Conservation (phyloP, 2,888 invertebrate species). For the Cryptocephalus moraei region DNA sequence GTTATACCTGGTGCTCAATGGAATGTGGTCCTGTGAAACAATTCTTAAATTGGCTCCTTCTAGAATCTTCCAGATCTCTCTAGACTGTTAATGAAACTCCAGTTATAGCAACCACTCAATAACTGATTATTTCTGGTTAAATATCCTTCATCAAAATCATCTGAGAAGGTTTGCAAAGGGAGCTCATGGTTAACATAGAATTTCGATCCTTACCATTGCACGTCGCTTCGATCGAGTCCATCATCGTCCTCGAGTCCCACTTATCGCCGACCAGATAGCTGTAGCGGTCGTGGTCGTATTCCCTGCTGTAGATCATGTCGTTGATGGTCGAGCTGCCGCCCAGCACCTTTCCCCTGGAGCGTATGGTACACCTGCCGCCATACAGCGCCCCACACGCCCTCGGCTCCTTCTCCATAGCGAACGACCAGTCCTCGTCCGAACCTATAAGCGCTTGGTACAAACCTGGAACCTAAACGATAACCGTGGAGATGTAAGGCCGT, state of each 20-base stretch:
- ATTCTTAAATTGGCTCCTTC: no score
- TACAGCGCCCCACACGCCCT: slow-evolving; percentile 21
- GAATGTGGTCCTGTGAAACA: no score
- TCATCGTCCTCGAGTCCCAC: neutral
- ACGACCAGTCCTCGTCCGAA: slow-evolving; percentile 28
- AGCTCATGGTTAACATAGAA: no score
- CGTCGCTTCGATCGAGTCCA: slow-evolving; percentile 12
- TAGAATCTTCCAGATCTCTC: no score
- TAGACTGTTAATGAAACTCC: no score
- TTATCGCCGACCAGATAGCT: neutral
- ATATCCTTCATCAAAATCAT: no score
- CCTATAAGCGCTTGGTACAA: slow-evolving; percentile 20
- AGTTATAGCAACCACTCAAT: no score
- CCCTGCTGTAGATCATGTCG: slow-evolving; percentile 35
- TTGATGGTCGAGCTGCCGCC: slow-evolving; percentile 42
- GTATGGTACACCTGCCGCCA: slow-evolving; percentile 27
- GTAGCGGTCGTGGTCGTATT: slow-evolving; percentile 10
- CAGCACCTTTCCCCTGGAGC: slow-evolving; percentile 38
- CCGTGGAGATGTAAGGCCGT: no score
- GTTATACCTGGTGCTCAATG: no score
- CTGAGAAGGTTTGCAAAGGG: no score
- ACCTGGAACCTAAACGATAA: slow-evolving; percentile 18
- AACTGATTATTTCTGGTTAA: no score
- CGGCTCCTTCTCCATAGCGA: slow-evolving; percentile 21
- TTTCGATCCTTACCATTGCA: slow-evolving; percentile 40